Percentiles rank a stretch among this genome's conserved stretches.
Conservation (phyloP, 2,797 vertebrate genomes). For the Anolis apletophallus region DNA sequence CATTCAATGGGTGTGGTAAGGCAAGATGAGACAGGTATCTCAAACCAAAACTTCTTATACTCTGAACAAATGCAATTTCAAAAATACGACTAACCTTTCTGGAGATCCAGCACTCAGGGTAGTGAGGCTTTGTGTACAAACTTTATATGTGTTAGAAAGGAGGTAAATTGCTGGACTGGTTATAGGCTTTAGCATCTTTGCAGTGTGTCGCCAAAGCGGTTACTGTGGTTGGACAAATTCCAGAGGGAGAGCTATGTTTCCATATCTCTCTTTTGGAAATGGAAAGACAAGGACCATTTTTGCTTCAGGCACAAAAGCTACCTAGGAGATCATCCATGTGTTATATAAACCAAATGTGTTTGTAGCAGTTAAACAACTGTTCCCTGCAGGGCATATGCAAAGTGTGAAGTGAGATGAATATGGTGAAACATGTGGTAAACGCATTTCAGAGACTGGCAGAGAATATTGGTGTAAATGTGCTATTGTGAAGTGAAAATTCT, state of each 20-base stretch:
- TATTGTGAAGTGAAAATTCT: background rate
- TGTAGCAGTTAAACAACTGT: background rate
- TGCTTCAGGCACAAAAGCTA: background rate
- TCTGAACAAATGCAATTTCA: conserved; percentile 6
- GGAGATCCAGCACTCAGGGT: conserved; percentile 2
- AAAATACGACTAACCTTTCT: background rate
- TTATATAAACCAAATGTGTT: background rate
- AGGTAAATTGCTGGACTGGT: background rate
- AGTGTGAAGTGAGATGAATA: background rate
- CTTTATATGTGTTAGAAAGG: background rate
- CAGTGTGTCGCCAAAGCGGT: background rate
- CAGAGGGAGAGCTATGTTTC: background rate
- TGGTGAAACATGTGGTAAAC: background rate
- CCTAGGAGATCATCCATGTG: background rate
- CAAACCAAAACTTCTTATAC: background rate
- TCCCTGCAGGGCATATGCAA: background rate
- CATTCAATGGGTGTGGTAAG: background rate
- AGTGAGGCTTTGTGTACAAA: background rate
- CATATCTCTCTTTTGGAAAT: background rate
- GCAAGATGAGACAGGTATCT: background rate
- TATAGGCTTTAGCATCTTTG: background rate
- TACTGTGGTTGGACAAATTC: background rate
- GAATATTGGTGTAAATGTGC: background rate
- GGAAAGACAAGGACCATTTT: background rate
- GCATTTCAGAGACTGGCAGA: background rate